Conservation (phyloP, 2,888 invertebrate species). For the Leptopilina syphax region DNA sequence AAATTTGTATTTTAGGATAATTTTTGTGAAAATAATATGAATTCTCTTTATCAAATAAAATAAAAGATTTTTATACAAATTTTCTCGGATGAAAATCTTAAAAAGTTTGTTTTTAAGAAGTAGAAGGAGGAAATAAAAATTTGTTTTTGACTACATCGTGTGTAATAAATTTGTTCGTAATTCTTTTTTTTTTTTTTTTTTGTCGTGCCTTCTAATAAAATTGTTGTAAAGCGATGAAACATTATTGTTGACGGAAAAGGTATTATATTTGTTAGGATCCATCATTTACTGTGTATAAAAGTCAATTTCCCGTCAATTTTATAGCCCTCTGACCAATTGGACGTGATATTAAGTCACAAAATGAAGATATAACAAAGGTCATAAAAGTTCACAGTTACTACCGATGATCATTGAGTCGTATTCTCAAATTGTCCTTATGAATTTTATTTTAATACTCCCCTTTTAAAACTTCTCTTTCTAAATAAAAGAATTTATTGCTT, state of each 20-base stretch:
- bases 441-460: not conserved
- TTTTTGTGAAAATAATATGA: no score
- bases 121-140: not conserved
- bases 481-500: not conserved
- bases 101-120: not conserved
- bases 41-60: no score
- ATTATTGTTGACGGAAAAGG: not conserved
- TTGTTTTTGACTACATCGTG: not conserved
- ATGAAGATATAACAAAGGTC: conserved; percentile 4
- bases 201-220: not conserved
- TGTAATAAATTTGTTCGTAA: not conserved
- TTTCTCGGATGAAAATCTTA: no score
- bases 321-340: conserved; percentile 2
- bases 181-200: not conserved
- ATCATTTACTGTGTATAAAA: conserved; percentile 16
- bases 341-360: conserved; percentile 11
- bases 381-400: conserved; percentile 9
- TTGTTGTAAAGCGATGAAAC: not conserved
- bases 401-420: conserved; percentile 20
- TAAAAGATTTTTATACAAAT: no score
- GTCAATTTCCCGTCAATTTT: conserved; percentile 15
- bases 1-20: no score
- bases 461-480: not conserved
- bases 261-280: not conserved
- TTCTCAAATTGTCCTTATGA: conserved; percentile 9